Evolutionary conservation across 2,113 vertebrate species (phyloP).

Genomic region (rabbit (Oryctolagus cuniculus)): mOryCun1.1 NC_091438.1:111645501-111646000

Average conservation of each 20-base stretch:
- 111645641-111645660: too few species aligned
- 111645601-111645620: too few species aligned
- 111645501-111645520: too few species aligned
- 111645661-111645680: too few species aligned
- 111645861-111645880: not conserved
- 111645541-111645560: too few species aligned
- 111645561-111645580: too few species aligned
- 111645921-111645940: not conserved
- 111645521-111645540: too few species aligned
- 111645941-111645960: not conserved
- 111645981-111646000: not conserved
- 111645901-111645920: not conserved
- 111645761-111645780: not conserved
- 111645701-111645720: slow-evolving; percentile 30
- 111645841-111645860: not conserved
- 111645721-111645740: not conserved
- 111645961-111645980: not conserved
- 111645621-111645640: too few species aligned
- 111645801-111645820: not conserved
- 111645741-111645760: not conserved
- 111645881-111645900: not conserved
- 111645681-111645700: too few species aligned
- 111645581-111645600: too few species aligned
- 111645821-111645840: not conserved
- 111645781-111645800: not conserved